Evolutionary conservation across 1,140 invertebrate genomes (phyloP).

Genomic region (Heliconius melpomene): DNA sequence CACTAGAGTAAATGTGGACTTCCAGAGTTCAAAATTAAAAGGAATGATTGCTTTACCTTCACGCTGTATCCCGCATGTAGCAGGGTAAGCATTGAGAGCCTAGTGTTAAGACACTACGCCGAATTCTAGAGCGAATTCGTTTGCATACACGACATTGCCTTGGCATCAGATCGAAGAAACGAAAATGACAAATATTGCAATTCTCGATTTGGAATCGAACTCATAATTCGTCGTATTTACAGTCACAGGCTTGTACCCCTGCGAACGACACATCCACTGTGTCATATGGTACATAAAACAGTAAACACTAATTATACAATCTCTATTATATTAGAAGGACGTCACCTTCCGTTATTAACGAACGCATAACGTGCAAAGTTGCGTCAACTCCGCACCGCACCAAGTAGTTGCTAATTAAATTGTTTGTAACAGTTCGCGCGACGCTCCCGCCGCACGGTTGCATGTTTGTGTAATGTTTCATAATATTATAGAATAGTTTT

Average conservation of each 20-base stretch:
- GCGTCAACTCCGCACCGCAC: slow-evolving; percentile 21
- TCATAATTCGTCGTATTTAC: no score
- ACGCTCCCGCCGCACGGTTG: slow-evolving; percentile 20
- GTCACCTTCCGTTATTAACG: slow-evolving; percentile 35
- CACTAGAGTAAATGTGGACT: not conserved
- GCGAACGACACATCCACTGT: no score
- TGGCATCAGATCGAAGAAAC: no score
- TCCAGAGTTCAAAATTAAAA: not conserved
- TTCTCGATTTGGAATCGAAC: no score
- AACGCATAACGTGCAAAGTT: slow-evolving; percentile 33
- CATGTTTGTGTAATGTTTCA: not conserved
- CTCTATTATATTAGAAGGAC: slow-evolving; percentile 1
- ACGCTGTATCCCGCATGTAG: not conserved
- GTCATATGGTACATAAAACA: not conserved
- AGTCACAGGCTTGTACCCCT: no score
- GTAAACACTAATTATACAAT: not conserved
- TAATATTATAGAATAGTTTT: not conserved
- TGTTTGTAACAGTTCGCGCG: slow-evolving; percentile 50
- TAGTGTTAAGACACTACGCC: no score
- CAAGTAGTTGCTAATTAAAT: slow-evolving; percentile 51
- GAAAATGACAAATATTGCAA: no score
- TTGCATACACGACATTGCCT: no score
- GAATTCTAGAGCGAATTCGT: no score
- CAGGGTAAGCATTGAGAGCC: not conserved
- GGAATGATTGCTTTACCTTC: not conserved